A percentile compares a stretch with the other conserved stretches of the same genome.
Evolutionary conservation across 1,140 invertebrate genomes (phyloP).

Genomic region (Pectinophora gossypiella): DNA sequence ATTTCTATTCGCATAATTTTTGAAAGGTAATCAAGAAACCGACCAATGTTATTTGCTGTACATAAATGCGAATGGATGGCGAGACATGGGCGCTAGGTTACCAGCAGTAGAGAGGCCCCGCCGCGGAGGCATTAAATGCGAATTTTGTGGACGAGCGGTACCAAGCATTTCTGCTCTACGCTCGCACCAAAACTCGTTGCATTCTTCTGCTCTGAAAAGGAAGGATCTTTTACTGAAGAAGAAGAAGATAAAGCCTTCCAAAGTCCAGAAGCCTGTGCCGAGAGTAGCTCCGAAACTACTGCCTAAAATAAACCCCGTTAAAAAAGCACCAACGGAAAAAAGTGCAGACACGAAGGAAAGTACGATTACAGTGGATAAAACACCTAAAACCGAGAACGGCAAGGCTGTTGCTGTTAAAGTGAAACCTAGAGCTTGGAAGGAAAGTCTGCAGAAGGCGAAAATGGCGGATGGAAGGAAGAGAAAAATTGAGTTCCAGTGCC

Average conservation of each 20-base stretch:
- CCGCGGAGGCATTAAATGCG: not conserved
- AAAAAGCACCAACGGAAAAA: not conserved
- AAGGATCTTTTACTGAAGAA: not conserved
- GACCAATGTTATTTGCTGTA: not conserved
- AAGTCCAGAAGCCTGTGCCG: not conserved
- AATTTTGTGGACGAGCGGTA: not conserved
- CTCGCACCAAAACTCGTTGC: not conserved
- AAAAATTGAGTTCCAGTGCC: slow-evolving; percentile 38
- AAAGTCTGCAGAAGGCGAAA: not conserved
- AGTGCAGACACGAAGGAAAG: not conserved
- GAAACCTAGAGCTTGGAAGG: not conserved
- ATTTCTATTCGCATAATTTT: not conserved
- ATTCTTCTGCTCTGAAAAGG: not conserved
- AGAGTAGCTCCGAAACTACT: not conserved
- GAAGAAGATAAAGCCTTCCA: not conserved
- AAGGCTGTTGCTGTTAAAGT: not conserved
- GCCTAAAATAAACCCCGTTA: not conserved
- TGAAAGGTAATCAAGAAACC: not conserved
- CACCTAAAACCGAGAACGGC: not conserved
- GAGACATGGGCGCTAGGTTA: not conserved
- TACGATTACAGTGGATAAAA: not conserved
- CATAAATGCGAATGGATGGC: not conserved
- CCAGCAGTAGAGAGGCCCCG: not conserved
- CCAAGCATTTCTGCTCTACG: not conserved
- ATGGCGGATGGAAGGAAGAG: not conserved